Conservation (phyloP, 2,888 invertebrate species). For the Stenodema calcarata region DNA sequence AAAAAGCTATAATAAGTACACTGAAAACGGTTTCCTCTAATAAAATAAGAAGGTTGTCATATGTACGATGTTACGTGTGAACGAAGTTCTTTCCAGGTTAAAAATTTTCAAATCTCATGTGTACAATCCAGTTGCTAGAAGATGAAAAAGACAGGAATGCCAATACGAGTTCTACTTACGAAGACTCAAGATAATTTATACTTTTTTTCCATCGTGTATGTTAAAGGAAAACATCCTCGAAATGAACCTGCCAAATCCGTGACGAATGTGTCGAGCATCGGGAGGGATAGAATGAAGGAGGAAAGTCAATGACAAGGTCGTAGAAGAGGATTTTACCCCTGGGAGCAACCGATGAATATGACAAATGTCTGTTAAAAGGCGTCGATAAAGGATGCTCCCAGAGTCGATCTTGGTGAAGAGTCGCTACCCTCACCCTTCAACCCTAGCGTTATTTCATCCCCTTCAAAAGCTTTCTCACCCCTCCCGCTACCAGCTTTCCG, state of each 20-base stretch:
- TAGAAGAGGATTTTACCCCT: background rate
- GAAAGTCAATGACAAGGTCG: background rate
- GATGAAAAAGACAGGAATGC: too few relatives aligned
- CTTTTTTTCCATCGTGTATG: background rate
- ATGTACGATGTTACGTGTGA: too few relatives aligned
- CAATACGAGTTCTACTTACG: too few relatives aligned
- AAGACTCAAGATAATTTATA: too few relatives aligned
- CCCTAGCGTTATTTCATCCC: background rate
- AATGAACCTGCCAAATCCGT: background rate
- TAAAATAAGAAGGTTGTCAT: too few relatives aligned
- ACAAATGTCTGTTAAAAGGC: constrained; percentile 6
- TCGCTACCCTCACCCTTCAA: background rate
- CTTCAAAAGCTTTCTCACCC: background rate
- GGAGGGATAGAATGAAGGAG: background rate
- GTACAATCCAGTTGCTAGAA: too few relatives aligned
- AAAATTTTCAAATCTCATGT: too few relatives aligned
- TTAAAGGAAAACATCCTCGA: background rate
- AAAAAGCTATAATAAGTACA: too few relatives aligned
- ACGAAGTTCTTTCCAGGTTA: too few relatives aligned
- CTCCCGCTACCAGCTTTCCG: background rate
- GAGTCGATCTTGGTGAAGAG: background rate
- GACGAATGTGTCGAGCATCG: background rate
- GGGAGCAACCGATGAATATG: constrained; percentile 25
- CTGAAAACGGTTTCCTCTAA: too few relatives aligned
- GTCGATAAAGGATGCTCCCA: constrained; percentile 21